Evolutionary conservation across 2,113 vertebrate genomes (phyloP).

Genomic region (Calypte anna): DNA sequence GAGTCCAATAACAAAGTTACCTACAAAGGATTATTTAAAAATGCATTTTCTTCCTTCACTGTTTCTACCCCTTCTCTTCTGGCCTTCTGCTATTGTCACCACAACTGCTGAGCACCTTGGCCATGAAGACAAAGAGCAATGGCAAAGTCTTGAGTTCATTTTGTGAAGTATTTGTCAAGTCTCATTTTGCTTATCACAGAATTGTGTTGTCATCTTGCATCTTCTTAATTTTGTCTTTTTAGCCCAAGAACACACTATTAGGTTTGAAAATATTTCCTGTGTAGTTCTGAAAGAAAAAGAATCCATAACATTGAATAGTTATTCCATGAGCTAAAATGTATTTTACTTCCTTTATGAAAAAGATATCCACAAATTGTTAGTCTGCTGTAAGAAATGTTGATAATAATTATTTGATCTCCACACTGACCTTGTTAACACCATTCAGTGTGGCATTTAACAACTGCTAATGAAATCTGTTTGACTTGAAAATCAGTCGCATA

Average conservation of each 20-base stretch:
- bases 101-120: neutral
- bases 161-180: neutral
- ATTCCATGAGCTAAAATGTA: neutral
- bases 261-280: neutral
- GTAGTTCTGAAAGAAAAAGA: neutral
- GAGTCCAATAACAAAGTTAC: neutral
- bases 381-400: neutral
- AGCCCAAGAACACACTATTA: neutral
- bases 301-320: neutral
- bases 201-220: neutral
- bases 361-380: neutral
- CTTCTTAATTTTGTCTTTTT: neutral
- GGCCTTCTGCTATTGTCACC: neutral
- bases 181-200: neutral
- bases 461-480: conserved; percentile 13
- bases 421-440: neutral
- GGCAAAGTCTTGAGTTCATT: neutral
- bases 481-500: neutral
- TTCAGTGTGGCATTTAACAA: neutral
- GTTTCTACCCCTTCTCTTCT: neutral
- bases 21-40: neutral
- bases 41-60: neutral
- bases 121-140: neutral
- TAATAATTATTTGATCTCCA: neutral
- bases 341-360: neutral